Evolutionary conservation across 2,888 invertebrate species (phyloP).

Genomic region (Rugalucina vietnamica): DNA sequence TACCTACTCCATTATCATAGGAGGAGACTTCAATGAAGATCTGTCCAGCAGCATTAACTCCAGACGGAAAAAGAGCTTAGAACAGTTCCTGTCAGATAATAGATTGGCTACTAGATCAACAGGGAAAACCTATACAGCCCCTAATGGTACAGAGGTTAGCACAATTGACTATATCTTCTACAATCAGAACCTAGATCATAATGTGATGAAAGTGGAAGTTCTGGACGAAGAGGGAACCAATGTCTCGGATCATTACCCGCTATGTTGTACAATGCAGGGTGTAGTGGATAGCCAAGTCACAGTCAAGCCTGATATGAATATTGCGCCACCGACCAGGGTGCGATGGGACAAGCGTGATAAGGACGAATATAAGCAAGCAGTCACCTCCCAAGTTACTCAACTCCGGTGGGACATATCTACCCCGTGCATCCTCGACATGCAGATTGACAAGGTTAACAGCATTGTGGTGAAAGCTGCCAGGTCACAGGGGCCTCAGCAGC

Average conservation of each 20-base stretch:
- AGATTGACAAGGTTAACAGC: not conserved
- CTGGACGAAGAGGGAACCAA: constrained; percentile 3
- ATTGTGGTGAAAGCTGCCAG: not conserved
- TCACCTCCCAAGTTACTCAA: not conserved
- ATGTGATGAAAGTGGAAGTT: not conserved
- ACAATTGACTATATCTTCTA: constrained; percentile 17
- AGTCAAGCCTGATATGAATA: not conserved
- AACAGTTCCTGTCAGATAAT: constrained; percentile 8
- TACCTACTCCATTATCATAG: constrained; percentile 14
- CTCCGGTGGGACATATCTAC: not conserved
- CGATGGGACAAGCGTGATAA: not conserved
- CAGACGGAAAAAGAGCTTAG: not conserved
- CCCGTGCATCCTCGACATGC: not conserved
- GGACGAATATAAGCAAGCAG: not conserved
- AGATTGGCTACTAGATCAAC: not conserved
- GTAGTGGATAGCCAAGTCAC: not conserved
- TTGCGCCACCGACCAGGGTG: not conserved
- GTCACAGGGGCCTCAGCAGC: not conserved
- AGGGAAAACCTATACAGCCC: constrained; percentile 16
- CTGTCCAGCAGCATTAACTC: not conserved
- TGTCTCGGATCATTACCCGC: constrained; percentile 20
- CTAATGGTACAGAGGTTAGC: constrained; percentile 16
- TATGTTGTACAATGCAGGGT: not conserved
- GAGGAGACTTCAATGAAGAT: constrained; percentile 31
- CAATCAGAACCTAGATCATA: not conserved